Percentiles rank a stretch among this genome's conserved stretches.
These are phyloP conservation scores for Pungitius pungitius DNA, from an alignment of 2,113 vertebrate species.

Conservation along the genomic window DNA sequence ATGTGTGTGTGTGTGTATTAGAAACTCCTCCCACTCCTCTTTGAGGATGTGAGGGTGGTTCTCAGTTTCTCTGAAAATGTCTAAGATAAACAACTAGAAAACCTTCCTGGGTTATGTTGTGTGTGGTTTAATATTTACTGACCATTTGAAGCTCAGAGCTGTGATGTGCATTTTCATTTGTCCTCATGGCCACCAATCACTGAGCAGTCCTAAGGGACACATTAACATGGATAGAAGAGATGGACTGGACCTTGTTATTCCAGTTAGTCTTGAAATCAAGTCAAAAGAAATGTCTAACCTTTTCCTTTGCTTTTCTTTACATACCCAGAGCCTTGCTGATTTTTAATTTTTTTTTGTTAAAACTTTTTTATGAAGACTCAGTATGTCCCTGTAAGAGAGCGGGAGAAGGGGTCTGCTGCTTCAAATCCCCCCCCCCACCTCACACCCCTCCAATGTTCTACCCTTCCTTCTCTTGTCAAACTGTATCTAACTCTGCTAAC, in stretches of 20 bases:
- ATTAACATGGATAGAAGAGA: background rate
- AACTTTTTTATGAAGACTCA: conserved; percentile 26
- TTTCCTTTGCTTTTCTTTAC: conserved; percentile 43
- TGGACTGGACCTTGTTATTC: background rate
- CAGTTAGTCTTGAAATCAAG: conserved; percentile 4
- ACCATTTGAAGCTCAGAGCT: background rate
- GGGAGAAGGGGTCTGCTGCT: conserved; percentile 14
- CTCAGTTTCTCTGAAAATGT: background rate
- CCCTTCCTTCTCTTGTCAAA: conserved; percentile 37
- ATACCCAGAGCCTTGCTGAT: conserved; percentile 21
- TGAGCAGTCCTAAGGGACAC: background rate
- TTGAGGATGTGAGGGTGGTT: background rate
- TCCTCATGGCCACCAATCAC: background rate
- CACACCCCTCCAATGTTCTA: conserved; percentile 11
- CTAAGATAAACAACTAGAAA: background rate
- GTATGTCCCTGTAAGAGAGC: conserved; percentile 13
- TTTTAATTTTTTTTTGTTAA: background rate
- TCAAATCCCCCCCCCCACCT: background rate
- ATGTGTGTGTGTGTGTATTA: background rate
- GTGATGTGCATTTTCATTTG: background rate
- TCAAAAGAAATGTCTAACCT: conserved; percentile 24
- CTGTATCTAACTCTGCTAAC: conserved; percentile 65
- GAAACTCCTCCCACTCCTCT: too few species aligned
- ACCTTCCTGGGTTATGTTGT: background rate
- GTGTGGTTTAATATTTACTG: background rate